Conservation (phyloP, 2,113 vertebrate species). For the Poicephalus gulielmi region DNA sequence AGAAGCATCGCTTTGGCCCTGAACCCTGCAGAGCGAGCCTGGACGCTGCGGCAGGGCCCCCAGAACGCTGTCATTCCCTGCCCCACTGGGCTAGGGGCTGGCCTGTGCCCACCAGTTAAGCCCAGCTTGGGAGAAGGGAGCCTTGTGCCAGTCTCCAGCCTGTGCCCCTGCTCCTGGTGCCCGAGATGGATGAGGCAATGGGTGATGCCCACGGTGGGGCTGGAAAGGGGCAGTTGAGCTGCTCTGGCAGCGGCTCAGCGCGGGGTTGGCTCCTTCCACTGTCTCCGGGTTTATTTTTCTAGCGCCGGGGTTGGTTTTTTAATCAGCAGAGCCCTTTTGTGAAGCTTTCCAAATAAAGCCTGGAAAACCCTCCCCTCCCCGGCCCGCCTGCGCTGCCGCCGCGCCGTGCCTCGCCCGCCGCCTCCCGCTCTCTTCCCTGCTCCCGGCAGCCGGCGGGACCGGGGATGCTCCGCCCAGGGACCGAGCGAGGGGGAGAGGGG, state of each 20-base stretch:
- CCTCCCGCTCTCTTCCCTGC: background rate
- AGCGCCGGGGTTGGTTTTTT: conserved; percentile 41
- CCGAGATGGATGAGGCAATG: accelerated
- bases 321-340: conserved; percentile 51
- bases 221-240: background rate
- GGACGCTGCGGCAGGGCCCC: background rate
- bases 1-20: background rate
- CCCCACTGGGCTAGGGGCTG: background rate
- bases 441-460: accelerated
- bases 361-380: background rate
- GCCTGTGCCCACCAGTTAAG: background rate
- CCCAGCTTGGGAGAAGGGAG: background rate
- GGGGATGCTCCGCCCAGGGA: background rate
- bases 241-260: background rate
- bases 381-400: background rate
- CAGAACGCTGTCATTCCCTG: accelerated
- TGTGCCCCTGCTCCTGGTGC: accelerated
- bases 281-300: conserved; percentile 49
- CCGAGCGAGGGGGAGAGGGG: background rate
- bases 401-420: background rate
- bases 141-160: background rate
- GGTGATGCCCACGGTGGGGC: background rate
- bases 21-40: background rate
- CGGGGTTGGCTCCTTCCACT: background rate
- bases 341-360: conserved; percentile 72